Base-by-base conservation (phyloP, 1,140 invertebrate species). In the Mamestra configurata region DNA sequence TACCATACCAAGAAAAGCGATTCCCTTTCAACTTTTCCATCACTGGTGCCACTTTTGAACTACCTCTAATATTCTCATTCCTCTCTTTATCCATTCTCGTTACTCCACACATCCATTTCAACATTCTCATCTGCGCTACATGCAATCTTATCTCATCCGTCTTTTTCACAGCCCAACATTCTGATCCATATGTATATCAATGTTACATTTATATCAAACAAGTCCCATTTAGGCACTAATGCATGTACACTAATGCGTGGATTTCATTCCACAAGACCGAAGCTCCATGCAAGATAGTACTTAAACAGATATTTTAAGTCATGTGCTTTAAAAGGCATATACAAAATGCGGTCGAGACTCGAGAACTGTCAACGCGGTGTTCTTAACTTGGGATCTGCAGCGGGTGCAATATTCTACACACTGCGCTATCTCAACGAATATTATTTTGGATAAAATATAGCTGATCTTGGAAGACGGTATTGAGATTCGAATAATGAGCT, bases 291-390 rank as follows among this genome's bases (percentile, higher is more conserved):
- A 24, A 27, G 51, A 22, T 49, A 55, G 51, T 55, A 24, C 51
- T 24, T 55, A 55, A 10, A 24, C 51, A 15, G 22, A 57, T 27
- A 57, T 22, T 20, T 55, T 27, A 24, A 27, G 53, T 27, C 53
- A 24, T 55, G 53, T 11, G 53, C 11, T 24, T 55, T 55, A 55
- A 55, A 55, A 11, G 22, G 53, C 53, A 55, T 55, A 55, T 55
- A 20, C 20, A 24, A 55, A 55, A 24, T 55, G 53, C 53, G 22
- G 22, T 55, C 8, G 53, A 11, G 53, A 24, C 53, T 10, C 5
- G 53, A 55, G 20, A 55, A 24, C 20, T 55, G 53, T 24, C 53
- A 55, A 55, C 53, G 53, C 20, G 13, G 53, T 11, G 53, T 22
- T 55, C 22, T 24, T 8, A 24, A 18, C 7, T 53, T 13, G 24